Percentiles rank a stretch among this genome's conserved stretches.
phyloP scores from a whole-genome alignment of 2,113 vertebrate genomes.

The Asarcornis scutulata region DNA sequence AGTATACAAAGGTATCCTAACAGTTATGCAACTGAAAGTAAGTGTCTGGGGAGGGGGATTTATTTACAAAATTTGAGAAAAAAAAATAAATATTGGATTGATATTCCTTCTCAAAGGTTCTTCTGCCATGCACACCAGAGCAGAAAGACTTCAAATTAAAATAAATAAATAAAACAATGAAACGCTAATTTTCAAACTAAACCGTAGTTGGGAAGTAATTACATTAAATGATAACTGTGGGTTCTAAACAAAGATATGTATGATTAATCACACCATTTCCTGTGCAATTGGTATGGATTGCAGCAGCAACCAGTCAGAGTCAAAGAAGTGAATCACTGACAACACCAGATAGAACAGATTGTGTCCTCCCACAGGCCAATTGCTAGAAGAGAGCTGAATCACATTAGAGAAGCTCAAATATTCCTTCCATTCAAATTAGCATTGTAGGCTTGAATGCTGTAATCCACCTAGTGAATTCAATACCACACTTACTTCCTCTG shows the following conservation, averaged over 20 bases:
- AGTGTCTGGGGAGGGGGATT: neutral
- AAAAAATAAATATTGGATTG: neutral
- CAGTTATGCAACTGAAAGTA: neutral
- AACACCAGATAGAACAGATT: neutral
- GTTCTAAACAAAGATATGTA: neutral
- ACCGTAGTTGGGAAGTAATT: neutral
- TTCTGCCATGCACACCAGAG: neutral
- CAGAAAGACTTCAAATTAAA: neutral
- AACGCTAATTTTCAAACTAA: neutral
- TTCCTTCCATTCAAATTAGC: neutral
- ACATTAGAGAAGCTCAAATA: neutral
- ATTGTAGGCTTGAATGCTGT: neutral
- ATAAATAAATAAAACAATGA: neutral
- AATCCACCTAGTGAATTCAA: neutral
- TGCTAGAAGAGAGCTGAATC: neutral
- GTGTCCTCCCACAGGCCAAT: neutral
- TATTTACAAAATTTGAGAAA: neutral
- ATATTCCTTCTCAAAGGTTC: neutral
- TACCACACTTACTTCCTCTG: neutral
- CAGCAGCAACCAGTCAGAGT: neutral
- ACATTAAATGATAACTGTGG: neutral
- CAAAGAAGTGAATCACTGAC: neutral
- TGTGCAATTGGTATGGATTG: neutral
- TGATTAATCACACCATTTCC: neutral
- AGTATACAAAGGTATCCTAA: neutral